Conservation (phyloP, 2,888 invertebrate species). For the Adelphocoris suturalis region DNA sequence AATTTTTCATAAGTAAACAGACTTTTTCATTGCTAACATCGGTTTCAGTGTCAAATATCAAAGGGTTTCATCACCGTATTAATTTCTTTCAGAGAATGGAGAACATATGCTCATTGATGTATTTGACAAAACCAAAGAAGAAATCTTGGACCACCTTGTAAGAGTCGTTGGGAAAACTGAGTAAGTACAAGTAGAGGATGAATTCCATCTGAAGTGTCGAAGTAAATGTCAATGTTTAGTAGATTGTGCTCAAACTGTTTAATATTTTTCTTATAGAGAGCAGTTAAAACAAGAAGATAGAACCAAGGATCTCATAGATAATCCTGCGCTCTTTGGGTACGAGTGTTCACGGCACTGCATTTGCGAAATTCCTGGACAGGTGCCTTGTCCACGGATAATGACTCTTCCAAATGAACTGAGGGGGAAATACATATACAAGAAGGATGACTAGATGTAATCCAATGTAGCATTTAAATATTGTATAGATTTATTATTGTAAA, state of each 20-base stretch:
- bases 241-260: neutral
- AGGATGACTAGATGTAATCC: neutral
- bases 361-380: slow-evolving; percentile 94
- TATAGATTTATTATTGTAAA: slow-evolving; percentile 23
- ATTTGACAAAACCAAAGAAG: slow-evolving; percentile 89
- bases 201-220: too few relatives aligned
- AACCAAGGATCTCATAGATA: slow-evolving; percentile 88
- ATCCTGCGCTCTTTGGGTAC: slow-evolving; percentile 95
- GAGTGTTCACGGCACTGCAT: slow-evolving; percentile 92
- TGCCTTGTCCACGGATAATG: slow-evolving; percentile 91
- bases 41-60: too few relatives aligned
- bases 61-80: too few relatives aligned
- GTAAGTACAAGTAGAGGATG: slow-evolving; percentile 78
- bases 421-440: slow-evolving; percentile 85
- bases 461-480: neutral
- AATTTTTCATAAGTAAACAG: too few relatives aligned
- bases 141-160: slow-evolving; percentile 90
- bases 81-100: slow-evolving; percentile 83
- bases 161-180: slow-evolving; percentile 91
- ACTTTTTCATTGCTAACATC: too few relatives aligned
- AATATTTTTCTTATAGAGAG: slow-evolving; percentile 79
- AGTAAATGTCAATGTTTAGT: too few relatives aligned
- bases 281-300: slow-evolving; percentile 83
- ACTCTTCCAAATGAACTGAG: slow-evolving; percentile 90
- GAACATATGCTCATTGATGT: slow-evolving; percentile 92